Evolutionary conservation across 1,140 invertebrate species (phyloP).

Genomic region (Tetragonula clypearis): DNA sequence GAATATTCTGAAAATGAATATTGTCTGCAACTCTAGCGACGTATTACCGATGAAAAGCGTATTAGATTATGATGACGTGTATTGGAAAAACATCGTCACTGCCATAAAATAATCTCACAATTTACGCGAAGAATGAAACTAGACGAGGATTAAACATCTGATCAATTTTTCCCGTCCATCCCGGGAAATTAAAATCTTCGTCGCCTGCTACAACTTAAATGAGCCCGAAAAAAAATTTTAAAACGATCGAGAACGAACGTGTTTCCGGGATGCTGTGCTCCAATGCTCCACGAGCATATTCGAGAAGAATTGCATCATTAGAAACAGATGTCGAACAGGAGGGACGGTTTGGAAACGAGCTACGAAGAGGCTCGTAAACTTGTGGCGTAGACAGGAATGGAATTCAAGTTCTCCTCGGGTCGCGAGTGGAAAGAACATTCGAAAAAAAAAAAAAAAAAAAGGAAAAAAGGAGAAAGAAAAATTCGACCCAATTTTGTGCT

Average conservation of each 20-base stretch:
- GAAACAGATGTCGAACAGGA: slow-evolving; percentile 43
- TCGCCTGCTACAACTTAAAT: too few species aligned
- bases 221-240: not conserved
- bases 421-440: not conserved
- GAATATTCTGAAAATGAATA: too few species aligned
- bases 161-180: too few species aligned
- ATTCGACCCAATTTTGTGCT: slow-evolving; percentile 47
- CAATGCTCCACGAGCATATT: not conserved
- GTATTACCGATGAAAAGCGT: too few species aligned
- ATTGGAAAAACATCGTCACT: too few species aligned
- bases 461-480: slow-evolving; percentile 5
- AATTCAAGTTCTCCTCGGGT: not conserved
- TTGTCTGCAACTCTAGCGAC: too few species aligned
- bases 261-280: not conserved
- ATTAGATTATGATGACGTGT: too few species aligned
- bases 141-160: too few species aligned
- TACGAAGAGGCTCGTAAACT: slow-evolving; percentile 31
- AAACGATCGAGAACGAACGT: not conserved
- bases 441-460: too few species aligned
- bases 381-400: not conserved
- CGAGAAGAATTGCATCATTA: slow-evolving; percentile 18
- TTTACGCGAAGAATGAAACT: too few species aligned
- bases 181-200: too few species aligned
- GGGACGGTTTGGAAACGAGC: not conserved
- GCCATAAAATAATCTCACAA: too few species aligned